Evolutionary conservation across 2,888 invertebrate genomes (phyloP).

Genomic region (Phyto melanocephala): DNA sequence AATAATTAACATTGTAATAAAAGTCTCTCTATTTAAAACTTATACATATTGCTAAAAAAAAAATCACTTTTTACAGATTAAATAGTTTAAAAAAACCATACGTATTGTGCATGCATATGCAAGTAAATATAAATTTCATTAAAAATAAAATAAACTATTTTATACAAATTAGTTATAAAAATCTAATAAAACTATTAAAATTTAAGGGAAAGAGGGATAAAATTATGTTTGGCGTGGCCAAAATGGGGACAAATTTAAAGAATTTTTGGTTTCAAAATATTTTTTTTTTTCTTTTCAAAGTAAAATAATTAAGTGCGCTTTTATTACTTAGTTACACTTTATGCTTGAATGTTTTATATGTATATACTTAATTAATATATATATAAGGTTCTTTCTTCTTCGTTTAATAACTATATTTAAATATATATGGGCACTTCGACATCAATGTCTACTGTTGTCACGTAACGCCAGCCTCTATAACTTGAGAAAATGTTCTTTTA

Average conservation of each 20-base stretch:
- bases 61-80: constrained; percentile 43
- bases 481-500: too few relatives aligned
- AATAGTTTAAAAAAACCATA: constrained; percentile 5
- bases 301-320: constrained; percentile 56
- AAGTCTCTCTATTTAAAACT: constrained; percentile 35
- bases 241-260: constrained; percentile 34
- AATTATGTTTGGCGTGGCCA: constrained; percentile 57
- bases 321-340: constrained; percentile 47
- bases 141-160: constrained; percentile 43
- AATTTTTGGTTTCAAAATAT: constrained; percentile 63
- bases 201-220: neutral
- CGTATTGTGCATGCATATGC: neutral
- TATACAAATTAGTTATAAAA: constrained; percentile 52
- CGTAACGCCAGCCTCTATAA: too few relatives aligned
- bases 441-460: too few relatives aligned
- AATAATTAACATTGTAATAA: constrained; percentile 55
- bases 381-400: neutral
- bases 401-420: constrained; percentile 17
- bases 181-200: constrained; percentile 35
- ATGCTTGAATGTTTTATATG: constrained; percentile 12
- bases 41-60: constrained; percentile 32
- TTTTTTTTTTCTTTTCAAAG: constrained; percentile 48
- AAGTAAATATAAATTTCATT: constrained; percentile 18
- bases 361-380: neutral
- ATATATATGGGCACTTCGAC: too few relatives aligned